Percentiles rank a stretch among this genome's conserved stretches.
These are phyloP conservation scores for Macropis europaea DNA, from an alignment of 2,888 invertebrate species.

Conservation along the genomic window DNA sequence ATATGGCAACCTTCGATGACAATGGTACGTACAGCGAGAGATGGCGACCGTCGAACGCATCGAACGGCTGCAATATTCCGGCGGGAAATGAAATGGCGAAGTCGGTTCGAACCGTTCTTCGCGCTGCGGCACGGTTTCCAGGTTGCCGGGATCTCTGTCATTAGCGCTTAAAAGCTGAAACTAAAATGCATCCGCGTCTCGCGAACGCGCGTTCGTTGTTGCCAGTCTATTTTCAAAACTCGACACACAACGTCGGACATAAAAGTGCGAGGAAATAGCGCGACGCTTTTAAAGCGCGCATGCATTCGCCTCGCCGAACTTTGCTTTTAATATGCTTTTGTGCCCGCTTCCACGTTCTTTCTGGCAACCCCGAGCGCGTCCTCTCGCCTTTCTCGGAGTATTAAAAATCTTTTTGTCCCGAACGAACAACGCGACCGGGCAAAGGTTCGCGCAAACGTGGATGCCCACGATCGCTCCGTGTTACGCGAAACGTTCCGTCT, in stretches of 20 bases:
- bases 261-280: slow-evolving; percentile 45
- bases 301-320: slow-evolving; percentile 35
- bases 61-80: background rate
- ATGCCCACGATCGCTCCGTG: background rate
- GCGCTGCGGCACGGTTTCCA: background rate
- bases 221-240: background rate
- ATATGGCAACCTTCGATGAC: too few species aligned
- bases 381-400: background rate
- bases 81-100: background rate
- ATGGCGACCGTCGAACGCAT: too few species aligned
- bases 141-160: background rate
- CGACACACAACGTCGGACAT: slow-evolving; percentile 5
- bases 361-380: background rate
- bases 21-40: too few species aligned
- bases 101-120: background rate
- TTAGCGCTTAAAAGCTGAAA: background rate
- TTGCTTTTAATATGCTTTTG: slow-evolving; percentile 35
- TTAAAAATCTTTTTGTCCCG: background rate
- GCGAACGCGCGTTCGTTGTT: background rate
- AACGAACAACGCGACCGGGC: background rate
- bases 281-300: slow-evolving; percentile 30
- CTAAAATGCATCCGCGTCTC: background rate
- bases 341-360: slow-evolving; percentile 1
- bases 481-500: background rate
- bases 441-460: background rate